Evolutionary conservation across 2,888 invertebrate species (phyloP), one percentile per base, ranked within the genome.

Genomic region (Cinara cedri): DNA sequence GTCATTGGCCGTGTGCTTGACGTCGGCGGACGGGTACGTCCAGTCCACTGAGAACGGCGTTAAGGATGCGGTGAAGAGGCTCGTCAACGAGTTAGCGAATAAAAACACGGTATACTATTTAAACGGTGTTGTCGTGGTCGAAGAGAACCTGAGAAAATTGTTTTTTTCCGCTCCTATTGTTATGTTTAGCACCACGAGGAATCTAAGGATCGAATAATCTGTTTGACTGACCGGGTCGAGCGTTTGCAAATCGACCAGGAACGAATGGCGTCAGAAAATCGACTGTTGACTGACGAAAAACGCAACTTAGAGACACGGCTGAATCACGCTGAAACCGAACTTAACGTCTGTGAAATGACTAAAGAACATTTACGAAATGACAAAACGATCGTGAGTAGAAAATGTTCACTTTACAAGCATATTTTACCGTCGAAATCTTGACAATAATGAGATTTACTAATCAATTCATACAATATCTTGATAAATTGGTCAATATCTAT

Each of bases 311-410:
- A 93, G 83, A 88, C 90, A 70, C 90, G 93, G 81, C 87, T 96
- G 80, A 91, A 93, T 84, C 93, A 93, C 84, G 87, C 91, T 19
- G 94, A 95, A 84, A 89, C 91, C 0, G 96, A 96, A 85, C 88
- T 95, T 46, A 91, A 90, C 81, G 88, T 92, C 0, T 88, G 90
- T 54, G 93, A 93, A 84, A 87, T 92, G 8, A 88, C 92, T 13
- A 89, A 91, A 83, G 94, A 94, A 83, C 90, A 89, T 51, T 86
- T 94, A 54, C 89, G 91, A 81, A 89, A 91, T 83, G 94, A 94
- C 85, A 94, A 93, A 85, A 90, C 90, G 83, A 91, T 91, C 84
- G 94, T 94, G 85, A 88, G 89, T n/a, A n/a, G n/a, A n/a, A n/a
- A n/a, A n/a, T n/a, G n/a, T n/a, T n/a, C n/a, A n/a, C n/a, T n/a